Base-by-base conservation (phyloP, 2,797 vertebrate genomes). In the Merluccius polli region DNA sequence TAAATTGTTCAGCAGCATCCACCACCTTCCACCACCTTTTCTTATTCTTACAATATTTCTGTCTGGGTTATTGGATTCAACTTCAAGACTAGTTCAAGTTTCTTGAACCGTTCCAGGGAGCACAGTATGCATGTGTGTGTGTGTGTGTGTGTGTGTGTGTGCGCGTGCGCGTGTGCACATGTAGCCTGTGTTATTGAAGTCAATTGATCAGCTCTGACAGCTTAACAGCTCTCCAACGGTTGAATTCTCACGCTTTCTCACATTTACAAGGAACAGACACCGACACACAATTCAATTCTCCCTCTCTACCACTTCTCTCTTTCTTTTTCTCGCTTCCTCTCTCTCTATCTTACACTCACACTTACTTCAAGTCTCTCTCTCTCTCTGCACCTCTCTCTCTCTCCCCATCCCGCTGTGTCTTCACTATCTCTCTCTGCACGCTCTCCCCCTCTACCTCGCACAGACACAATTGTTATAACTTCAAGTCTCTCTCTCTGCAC, bases 221-320 rank as follows among this genome's bases (percentile, higher is more conserved):
- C 48, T 75, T 33, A 52, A 75, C 74, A 48, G 68, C 73, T 71
- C 31, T 65, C 24, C 36, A 48, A 33, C 44, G 33, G 33, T 48
- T 38, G 59, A 74, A 41, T 44, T 73, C 32, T 71, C 71, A 59
- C 30, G 48, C 75, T 71, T 73, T 73, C 65, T 75, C 33, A 38
- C 67, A 52, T 36, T 44, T 30, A 59, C 35, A 68, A 71, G 44
- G 27, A 68, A 70, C 75, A 75, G 29, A 36, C 32, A 32, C 73
- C 4, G 36, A 73, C 35, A 36, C 72, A 44, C 18, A 18, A n/a
- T 44, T 44, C 24, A 44, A 73, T 31, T 48, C 21, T 67, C 67
- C 36, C 16, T n/a, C 52, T 30, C 48, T 31, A 7, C 33, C n/a
- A 15, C 33, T 77, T 41, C 21, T 12, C 16, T 31, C 67, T 38